Evolutionary conservation across 2,797 vertebrate species (phyloP), one percentile per base, ranked within the genome.

Genomic region (Denticeps clupeoides): DNA sequence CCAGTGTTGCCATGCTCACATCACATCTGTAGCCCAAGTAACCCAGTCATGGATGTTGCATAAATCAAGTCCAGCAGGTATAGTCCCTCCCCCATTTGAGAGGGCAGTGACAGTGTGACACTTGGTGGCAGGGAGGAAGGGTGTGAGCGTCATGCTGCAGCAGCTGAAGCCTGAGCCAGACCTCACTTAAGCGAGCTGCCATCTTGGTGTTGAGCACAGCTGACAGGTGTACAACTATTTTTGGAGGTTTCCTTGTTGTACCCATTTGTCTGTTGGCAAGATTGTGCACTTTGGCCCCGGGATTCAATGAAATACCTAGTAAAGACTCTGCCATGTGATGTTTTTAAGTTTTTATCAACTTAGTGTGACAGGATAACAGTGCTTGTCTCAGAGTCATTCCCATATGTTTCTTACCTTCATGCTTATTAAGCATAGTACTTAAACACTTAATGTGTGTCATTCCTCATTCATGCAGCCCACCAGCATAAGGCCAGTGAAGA

Each of bases 221-320:
- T 48, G 78, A 82, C 83, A 85, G 81, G 77, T 85, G 64, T 59
- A 45, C 47, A 24, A 49, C 80, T 85, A 83, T 85, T 82, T 81
- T 56, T 55, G 75, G 74, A 46, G 5, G 28, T 47, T 47, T 53
- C 55, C 71, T 80, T 81, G 71, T 78, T 74, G 71, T 80, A 60
- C 37, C 64, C 47, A 24, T 38, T 60, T 62, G 58, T 62, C 51
- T 41, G 46, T 49, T 54, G 49, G 50, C 50, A 56, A 31, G 22
- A 29, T 13, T 4, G 27, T 44, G 25, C n/a, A 46, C 46, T 43
- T 56, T 35, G 40, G 21, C 46, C 41, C 44, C 25, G 28, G 13
- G 56, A 53, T 48, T 60, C 40, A 57, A 48, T 52, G 51, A 59
- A 56, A 38, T 47, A 6, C 0, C 7, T 15, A 16, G 16, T 8